These are phyloP conservation scores for Agapornis roseicollis DNA, from an alignment of 2,113 vertebrate genomes.

Conservation along the genomic window DNA sequence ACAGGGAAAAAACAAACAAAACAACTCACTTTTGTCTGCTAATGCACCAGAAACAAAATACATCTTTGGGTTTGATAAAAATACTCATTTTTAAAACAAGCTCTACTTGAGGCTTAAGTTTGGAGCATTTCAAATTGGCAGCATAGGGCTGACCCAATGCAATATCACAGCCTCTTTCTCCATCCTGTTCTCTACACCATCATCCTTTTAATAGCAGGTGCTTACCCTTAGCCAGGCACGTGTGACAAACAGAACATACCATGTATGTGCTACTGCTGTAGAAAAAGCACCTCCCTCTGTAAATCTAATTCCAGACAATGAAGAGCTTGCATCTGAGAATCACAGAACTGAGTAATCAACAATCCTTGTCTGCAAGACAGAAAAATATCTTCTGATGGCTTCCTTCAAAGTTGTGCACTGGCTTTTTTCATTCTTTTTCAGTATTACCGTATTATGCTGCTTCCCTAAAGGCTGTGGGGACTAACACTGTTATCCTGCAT, in stretches of 20 bases:
- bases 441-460: background rate
- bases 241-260: background rate
- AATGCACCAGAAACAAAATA: background rate
- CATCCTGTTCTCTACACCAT: background rate
- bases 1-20: background rate
- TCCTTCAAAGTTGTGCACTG: background rate
- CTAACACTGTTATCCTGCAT: slow-evolving; percentile 33
- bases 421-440: background rate
- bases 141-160: background rate
- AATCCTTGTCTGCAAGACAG: background rate
- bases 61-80: background rate
- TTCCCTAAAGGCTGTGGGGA: slow-evolving; percentile 58
- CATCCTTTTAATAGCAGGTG: background rate
- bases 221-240: background rate
- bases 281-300: background rate
- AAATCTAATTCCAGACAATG: background rate
- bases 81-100: background rate
- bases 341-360: background rate
- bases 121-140: background rate
- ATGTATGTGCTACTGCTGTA: background rate
- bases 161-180: background rate
- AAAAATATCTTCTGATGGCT: background rate
- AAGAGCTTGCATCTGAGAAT: background rate
- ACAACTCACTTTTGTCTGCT: background rate
- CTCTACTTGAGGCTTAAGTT: background rate